Conservation (phyloP, 2,113 vertebrate species). For the Triplophysa dalaica region DNA sequence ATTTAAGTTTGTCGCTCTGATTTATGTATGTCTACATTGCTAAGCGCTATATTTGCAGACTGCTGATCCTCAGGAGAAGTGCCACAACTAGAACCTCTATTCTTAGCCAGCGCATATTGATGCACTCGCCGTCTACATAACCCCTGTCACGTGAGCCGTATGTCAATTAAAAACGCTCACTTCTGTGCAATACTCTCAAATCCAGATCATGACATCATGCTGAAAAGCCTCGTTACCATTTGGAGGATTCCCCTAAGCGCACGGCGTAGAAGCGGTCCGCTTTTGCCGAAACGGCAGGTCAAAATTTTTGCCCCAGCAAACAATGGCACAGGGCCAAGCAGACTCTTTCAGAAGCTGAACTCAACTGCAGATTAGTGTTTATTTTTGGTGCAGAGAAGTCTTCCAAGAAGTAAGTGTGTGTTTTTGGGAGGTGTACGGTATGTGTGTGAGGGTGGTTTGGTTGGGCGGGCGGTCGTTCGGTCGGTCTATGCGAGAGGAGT, state of each 20-base stretch:
- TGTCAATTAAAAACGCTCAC: neutral
- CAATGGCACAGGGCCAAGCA: constrained; percentile 66
- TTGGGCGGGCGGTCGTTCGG: constrained; percentile 64
- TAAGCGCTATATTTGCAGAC: constrained; percentile 32
- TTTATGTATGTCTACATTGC: constrained; percentile 40
- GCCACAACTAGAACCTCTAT: constrained; percentile 28
- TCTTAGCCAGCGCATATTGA: neutral
- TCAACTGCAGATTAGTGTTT: constrained; percentile 76
- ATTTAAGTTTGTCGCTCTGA: constrained; percentile 38
- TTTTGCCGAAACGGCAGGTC: constrained; percentile 56
- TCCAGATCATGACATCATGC: neutral
- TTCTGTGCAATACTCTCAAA: neutral
- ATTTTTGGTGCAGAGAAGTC: constrained; percentile 73
- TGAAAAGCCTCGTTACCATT: neutral
- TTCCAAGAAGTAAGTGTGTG: constrained; percentile 70
- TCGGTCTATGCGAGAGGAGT: constrained; percentile 63
- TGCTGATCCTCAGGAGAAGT: constrained; percentile 39
- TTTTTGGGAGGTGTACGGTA: constrained; percentile 47
- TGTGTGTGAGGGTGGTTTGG: constrained; percentile 55
- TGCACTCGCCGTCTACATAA: neutral
- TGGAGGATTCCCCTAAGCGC: neutral
- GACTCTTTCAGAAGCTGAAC: constrained; percentile 68
- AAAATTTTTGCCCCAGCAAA: constrained; percentile 60
- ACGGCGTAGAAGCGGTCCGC: constrained; percentile 56
- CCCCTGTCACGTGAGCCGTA: neutral